A percentile compares a stretch with the other conserved stretches of the same genome.
Evolutionary conservation across 2,113 vertebrate species (phyloP).

Genomic region (Leuciscus idus): DNA sequence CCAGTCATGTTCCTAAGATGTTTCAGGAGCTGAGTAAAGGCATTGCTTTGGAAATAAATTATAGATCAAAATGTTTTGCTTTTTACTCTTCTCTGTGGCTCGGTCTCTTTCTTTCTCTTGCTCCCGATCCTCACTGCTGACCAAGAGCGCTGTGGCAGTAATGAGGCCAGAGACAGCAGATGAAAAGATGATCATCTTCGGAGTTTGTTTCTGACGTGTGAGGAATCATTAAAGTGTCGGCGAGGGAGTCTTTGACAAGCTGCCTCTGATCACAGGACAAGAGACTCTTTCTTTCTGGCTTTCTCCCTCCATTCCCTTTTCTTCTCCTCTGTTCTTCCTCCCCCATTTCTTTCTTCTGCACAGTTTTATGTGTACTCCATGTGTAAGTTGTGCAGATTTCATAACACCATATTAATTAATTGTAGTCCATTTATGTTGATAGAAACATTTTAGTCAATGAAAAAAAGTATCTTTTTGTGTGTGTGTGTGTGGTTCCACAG

Average conservation of each 20-base stretch:
- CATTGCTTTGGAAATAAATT: slow-evolving; percentile 52
- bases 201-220: slow-evolving; percentile 44
- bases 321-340: not conserved
- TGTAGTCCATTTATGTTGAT: not conserved
- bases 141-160: slow-evolving; percentile 32
- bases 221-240: slow-evolving; percentile 37
- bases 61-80: slow-evolving; percentile 50
- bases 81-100: not conserved
- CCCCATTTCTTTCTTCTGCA: not conserved
- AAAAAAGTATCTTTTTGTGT: not conserved
- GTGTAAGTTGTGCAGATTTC: not conserved
- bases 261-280: slow-evolving; percentile 36
- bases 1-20: not conserved
- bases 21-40: slow-evolving; percentile 13
- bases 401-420: not conserved
- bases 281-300: slow-evolving; percentile 13
- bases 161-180: slow-evolving; percentile 44
- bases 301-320: not conserved
- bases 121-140: slow-evolving; percentile 27
- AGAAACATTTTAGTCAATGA: not conserved
- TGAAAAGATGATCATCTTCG: slow-evolving; percentile 31
- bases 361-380: not conserved
- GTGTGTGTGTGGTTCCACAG: not conserved
- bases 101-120: not conserved
- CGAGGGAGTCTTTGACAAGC: slow-evolving; percentile 33